phyloP scores from a whole-genome alignment of 2,888 invertebrate genomes.

The Rhingia campestris region DNA sequence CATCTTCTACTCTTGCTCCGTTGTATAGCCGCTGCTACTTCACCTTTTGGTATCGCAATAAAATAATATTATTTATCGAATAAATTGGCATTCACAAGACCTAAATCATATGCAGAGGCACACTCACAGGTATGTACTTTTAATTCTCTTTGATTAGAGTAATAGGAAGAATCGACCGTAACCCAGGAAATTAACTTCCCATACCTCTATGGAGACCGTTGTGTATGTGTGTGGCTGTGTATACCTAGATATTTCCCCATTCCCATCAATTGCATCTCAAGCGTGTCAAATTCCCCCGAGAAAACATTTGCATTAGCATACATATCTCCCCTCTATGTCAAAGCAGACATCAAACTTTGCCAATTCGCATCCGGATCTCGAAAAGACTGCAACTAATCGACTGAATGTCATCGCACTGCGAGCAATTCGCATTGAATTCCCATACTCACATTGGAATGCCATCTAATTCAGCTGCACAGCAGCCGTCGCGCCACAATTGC shows the following conservation, averaged over 20 bases:
- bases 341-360: constrained; percentile 38
- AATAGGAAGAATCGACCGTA: background rate
- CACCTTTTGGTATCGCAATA: too few species aligned
- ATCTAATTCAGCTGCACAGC: constrained; percentile 44
- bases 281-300: constrained; percentile 50
- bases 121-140: too few species aligned
- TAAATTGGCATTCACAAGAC: too few species aligned
- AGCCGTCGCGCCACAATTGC: constrained; percentile 13
- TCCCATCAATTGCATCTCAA: constrained; percentile 35
- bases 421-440: constrained; percentile 56
- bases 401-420: constrained; percentile 65
- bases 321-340: constrained; percentile 30
- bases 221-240: background rate
- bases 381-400: constrained; percentile 53
- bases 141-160: too few species aligned
- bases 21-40: too few species aligned
- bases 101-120: too few species aligned
- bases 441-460: constrained; percentile 51
- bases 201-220: background rate
- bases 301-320: constrained; percentile 61
- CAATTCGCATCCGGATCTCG: constrained; percentile 55
- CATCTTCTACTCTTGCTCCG: too few species aligned
- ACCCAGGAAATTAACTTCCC: constrained; percentile 10
- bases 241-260: constrained; percentile 2
- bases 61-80: too few species aligned